Evolutionary conservation across 2,113 vertebrate species (phyloP).

Genomic region (Blennius ocellaris): DNA sequence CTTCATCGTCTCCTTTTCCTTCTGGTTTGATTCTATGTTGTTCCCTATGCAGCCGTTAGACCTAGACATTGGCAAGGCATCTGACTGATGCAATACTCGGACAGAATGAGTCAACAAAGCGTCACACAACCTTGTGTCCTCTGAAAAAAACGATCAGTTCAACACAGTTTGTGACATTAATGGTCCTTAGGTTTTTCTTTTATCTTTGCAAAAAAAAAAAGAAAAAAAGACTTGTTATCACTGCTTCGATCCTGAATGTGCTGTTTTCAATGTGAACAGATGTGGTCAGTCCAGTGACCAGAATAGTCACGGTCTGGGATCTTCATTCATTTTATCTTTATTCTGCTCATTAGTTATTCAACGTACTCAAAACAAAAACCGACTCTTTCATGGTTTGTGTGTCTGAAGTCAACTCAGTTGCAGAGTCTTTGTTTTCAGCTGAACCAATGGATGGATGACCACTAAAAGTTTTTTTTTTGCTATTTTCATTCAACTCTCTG

Average conservation of each 20-base stretch:
- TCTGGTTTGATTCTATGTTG: background rate
- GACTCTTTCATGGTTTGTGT: constrained; percentile 10
- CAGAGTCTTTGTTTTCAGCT: constrained; percentile 20
- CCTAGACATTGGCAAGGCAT: background rate
- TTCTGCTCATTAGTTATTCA: background rate
- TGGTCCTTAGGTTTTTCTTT: too few species aligned
- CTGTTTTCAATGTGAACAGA: too few species aligned
- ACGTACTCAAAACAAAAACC: background rate
- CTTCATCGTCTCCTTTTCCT: background rate
- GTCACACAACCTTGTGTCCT: background rate
- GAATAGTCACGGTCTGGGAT: background rate
- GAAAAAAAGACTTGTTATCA: too few species aligned
- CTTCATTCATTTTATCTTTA: constrained; percentile 13
- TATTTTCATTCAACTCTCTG: constrained; percentile 48
- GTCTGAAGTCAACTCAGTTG: constrained; percentile 21
- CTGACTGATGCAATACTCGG: background rate
- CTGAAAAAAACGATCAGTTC: background rate
- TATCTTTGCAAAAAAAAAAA: too few species aligned
- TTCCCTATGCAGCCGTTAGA: background rate
- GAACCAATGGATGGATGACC: constrained; percentile 23
- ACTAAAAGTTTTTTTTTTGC: constrained; percentile 49
- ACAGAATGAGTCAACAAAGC: background rate
- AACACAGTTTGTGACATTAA: background rate
- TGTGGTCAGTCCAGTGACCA: background rate
- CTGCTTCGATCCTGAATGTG: too few species aligned